A percentile compares a stretch with the other conserved stretches of the same genome.
These are phyloP conservation scores for Riparia riparia DNA, from an alignment of 2,113 vertebrate species.

Conservation along the genomic window DNA sequence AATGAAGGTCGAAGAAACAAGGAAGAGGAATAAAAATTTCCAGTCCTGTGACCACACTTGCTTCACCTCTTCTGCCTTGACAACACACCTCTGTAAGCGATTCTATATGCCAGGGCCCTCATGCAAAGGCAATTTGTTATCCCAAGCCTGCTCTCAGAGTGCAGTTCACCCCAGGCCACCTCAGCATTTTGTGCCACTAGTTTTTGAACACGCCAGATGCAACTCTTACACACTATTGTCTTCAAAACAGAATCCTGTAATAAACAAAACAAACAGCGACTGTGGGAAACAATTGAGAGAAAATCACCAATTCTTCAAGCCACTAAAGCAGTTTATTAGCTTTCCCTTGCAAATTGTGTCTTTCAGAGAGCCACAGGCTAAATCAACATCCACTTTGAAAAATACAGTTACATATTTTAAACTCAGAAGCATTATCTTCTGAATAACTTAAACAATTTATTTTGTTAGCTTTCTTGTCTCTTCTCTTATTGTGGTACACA, in stretches of 20 bases:
- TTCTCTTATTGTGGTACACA: slow-evolving; percentile 37
- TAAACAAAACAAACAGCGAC: slow-evolving; percentile 2
- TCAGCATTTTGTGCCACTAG: slow-evolving; percentile 1
- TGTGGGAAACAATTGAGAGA: not conserved
- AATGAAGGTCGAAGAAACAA: not conserved
- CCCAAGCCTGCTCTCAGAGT: not conserved
- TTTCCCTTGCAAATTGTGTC: not conserved
- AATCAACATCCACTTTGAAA: slow-evolving; percentile 1
- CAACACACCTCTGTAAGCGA: slow-evolving; percentile 18
- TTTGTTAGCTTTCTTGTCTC: slow-evolving; percentile 47
- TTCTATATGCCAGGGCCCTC: not conserved
- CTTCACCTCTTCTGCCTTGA: slow-evolving; percentile 38
- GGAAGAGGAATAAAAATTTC: slow-evolving; percentile 26
- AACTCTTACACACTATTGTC: slow-evolving; percentile 1
- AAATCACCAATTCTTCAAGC: slow-evolving; percentile 23
- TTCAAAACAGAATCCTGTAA: not conserved
- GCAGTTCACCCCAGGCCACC: slow-evolving; percentile 13
- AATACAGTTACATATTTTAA: not conserved
- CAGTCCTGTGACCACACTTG: not conserved
- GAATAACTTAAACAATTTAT: not conserved
- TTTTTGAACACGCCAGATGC: slow-evolving; percentile 30
- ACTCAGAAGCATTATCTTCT: not conserved
- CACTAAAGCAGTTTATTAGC: not conserved
- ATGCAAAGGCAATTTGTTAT: not conserved
- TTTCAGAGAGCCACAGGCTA: not conserved